Percentiles rank a stretch among this genome's conserved stretches.
phyloP scores from a whole-genome alignment of 37 sponge, comb jelly and placozoan species.

The Haliclona indistincta region DNA sequence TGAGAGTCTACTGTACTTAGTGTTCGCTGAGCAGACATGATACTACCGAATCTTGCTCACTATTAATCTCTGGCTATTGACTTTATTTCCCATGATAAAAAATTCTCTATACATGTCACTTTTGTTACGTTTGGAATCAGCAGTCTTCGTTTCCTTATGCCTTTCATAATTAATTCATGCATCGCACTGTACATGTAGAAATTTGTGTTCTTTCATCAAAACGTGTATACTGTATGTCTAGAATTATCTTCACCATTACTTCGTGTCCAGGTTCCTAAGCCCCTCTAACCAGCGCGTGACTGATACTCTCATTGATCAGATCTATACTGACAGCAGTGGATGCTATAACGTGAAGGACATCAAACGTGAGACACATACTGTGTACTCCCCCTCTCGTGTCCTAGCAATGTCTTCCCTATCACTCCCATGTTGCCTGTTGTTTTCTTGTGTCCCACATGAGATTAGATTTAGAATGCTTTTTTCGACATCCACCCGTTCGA shows the following conservation, averaged over 20 bases:
- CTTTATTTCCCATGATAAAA: no score
- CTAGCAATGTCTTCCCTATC: not conserved
- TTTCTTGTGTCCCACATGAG: no score
- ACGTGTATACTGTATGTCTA: not conserved
- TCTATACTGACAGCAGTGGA: constrained; percentile 52
- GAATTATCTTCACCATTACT: not conserved
- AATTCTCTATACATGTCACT: no score
- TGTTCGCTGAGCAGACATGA: no score
- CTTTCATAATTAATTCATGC: not conserved
- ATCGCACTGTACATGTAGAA: not conserved
- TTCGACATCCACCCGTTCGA: no score
- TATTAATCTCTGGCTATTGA: not conserved
- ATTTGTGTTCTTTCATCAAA: not conserved
- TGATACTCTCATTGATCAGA: constrained; percentile 69
- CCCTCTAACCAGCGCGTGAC: constrained; percentile 77
- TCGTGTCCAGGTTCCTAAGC: constrained; percentile 57
- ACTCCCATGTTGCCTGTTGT: no score
- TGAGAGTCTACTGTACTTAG: no score
- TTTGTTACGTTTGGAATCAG: not conserved
- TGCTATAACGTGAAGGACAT: constrained; percentile 59
- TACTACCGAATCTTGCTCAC: not conserved
- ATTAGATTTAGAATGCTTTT: no score
- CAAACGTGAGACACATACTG: constrained; percentile 43
- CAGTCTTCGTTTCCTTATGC: no score
- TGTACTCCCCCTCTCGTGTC: not conserved